These are phyloP conservation scores for Eulemur rubriventer DNA, from an alignment of 2,797 vertebrate genomes.

Conservation along the genomic window DNA sequence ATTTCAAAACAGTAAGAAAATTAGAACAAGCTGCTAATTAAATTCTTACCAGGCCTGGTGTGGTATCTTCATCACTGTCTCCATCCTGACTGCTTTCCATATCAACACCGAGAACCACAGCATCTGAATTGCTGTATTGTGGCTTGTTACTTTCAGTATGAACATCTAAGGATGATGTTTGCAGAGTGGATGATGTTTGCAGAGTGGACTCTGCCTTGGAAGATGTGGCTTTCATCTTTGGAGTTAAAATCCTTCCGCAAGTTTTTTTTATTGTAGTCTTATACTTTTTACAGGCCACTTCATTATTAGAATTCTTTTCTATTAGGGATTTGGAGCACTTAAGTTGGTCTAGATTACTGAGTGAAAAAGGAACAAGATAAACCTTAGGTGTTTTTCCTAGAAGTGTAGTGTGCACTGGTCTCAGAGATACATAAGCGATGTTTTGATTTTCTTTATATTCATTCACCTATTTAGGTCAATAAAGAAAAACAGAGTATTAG, in stretches of 20 bases:
- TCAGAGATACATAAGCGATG: neutral
- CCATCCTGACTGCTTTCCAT: slow-evolving; percentile 48
- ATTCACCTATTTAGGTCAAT: slow-evolving; percentile 58
- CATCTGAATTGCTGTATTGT: neutral
- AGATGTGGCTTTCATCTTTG: slow-evolving; percentile 19
- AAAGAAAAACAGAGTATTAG: slow-evolving; percentile 36
- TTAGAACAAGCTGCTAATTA: neutral
- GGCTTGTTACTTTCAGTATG: neutral
- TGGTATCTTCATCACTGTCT: slow-evolving; percentile 61
- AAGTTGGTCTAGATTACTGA: slow-evolving; percentile 6
- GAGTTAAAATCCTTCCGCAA: neutral
- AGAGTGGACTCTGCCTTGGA: slow-evolving; percentile 28
- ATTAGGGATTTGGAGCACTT: slow-evolving; percentile 16
- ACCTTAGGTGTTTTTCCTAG: slow-evolving; percentile 60
- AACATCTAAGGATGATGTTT: slow-evolving; percentile 26
- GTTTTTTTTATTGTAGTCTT: slow-evolving; percentile 37
- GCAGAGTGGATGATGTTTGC: slow-evolving; percentile 28
- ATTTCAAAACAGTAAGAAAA: slow-evolving; percentile 11
- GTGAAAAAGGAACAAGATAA: slow-evolving; percentile 65
- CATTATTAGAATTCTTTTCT: slow-evolving; percentile 50
- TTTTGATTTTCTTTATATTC: slow-evolving; percentile 64
- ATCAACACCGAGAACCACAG: neutral
- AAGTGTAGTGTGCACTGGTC: neutral
- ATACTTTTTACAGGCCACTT: neutral
- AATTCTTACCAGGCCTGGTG: slow-evolving; percentile 56